These are phyloP conservation scores for Nothoprocta pentlandii DNA, from an alignment of 2,113 vertebrate species.

Conservation along the genomic window DNA sequence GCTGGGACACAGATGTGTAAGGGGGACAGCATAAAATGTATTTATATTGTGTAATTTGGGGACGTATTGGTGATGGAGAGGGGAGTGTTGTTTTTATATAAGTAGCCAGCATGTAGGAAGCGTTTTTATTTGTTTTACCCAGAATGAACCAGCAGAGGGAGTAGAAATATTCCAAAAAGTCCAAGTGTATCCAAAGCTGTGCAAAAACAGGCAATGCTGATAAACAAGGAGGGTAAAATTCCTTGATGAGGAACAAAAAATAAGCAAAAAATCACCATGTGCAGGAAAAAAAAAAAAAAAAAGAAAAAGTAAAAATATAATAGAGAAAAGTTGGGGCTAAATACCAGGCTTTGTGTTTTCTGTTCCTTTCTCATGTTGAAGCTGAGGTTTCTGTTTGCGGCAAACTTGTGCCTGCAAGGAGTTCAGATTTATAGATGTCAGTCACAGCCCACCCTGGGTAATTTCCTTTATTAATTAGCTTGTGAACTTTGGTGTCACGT, in stretches of 20 bases:
- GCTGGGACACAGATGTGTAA: neutral
- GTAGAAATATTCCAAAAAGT: neutral
- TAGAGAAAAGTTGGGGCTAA: neutral
- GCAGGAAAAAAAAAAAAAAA: neutral
- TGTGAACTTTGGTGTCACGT: neutral
- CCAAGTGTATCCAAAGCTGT: accelerated
- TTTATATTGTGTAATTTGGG: neutral
- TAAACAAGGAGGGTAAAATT: neutral
- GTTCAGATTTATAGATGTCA: neutral
- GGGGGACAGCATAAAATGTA: accelerated
- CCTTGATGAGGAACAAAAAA: neutral
- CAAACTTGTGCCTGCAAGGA: neutral
- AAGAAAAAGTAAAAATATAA: neutral
- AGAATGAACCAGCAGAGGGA: constrained; percentile 40
- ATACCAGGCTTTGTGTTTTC: neutral
- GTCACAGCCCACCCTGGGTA: neutral
- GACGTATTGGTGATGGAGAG: accelerated
- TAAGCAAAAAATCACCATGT: neutral
- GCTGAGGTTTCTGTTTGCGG: neutral
- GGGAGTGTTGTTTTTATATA: accelerated
- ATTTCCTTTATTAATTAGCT: neutral
- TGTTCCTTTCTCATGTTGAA: neutral
- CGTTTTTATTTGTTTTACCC: neutral
- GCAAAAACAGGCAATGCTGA: neutral
- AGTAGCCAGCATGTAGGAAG: accelerated